These are phyloP conservation scores for Spilosoma lubricipeda DNA, from an alignment of 2,888 invertebrate species.

Conservation along the genomic window DNA sequence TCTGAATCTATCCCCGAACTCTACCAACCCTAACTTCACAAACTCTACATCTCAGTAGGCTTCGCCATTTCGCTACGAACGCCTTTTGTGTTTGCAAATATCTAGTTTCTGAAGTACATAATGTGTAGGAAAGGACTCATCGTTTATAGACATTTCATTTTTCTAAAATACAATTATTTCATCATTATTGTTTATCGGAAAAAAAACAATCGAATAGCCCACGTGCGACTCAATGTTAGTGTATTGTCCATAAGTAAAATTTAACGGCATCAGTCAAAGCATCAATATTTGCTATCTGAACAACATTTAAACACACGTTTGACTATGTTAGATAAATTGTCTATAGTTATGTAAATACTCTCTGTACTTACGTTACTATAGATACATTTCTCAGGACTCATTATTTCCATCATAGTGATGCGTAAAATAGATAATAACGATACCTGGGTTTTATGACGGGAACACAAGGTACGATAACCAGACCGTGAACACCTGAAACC, in stretches of 20 bases:
- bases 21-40: too few relatives aligned
- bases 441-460: slow-evolving; percentile 29
- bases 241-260: background rate
- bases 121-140: too few relatives aligned
- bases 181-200: background rate
- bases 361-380: background rate
- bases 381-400: slow-evolving; percentile 19
- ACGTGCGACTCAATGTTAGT: background rate
- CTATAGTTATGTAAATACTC: background rate
- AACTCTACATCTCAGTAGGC: too few relatives aligned
- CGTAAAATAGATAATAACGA: slow-evolving; percentile 12
- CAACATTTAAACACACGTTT: background rate
- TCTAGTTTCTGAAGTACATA: too few relatives aligned
- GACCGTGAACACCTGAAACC: slow-evolving; percentile 13
- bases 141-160: too few relatives aligned
- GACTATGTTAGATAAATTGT: background rate
- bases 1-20: too few relatives aligned
- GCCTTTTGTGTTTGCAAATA: too few relatives aligned
- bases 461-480: slow-evolving; percentile 8
- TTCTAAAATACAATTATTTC: background rate
- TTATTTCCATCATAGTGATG: slow-evolving; percentile 35
- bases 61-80: too few relatives aligned
- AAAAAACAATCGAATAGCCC: background rate
- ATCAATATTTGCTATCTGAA: background rate
- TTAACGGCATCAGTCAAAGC: background rate